Evolutionary conservation across 2,113 vertebrate genomes (phyloP).

Genomic region (Micronycteris hirsuta): DNA sequence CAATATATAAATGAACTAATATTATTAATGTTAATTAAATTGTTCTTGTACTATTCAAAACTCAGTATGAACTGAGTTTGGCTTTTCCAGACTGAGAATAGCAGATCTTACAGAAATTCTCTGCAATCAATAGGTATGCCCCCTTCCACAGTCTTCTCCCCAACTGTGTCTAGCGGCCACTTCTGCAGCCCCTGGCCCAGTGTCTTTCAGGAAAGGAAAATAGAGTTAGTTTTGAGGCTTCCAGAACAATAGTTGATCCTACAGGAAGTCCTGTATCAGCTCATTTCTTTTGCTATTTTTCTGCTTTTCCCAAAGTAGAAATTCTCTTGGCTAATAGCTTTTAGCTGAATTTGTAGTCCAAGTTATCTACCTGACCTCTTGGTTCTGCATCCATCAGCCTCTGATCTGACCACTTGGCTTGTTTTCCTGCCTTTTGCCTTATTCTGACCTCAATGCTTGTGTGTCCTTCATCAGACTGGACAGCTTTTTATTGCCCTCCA

Average conservation of each 20-base stretch:
- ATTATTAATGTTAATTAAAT: not conserved
- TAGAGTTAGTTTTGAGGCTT: not conserved
- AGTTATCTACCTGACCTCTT: not conserved
- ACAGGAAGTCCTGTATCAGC: not conserved
- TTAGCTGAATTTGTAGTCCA: not conserved
- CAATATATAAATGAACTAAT: not conserved
- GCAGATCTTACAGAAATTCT: not conserved
- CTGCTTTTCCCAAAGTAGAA: not conserved
- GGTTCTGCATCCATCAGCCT: not conserved
- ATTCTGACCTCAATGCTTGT: not conserved
- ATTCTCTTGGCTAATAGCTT: not conserved
- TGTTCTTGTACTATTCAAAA: not conserved
- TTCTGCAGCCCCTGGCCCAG: rapidly evolving
- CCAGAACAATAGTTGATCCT: not conserved
- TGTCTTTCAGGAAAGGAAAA: not conserved
- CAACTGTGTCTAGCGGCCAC: not conserved
- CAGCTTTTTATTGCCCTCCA: not conserved
- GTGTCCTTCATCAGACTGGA: not conserved
- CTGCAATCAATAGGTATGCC: not conserved
- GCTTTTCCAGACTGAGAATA: not conserved
- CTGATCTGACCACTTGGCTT: not conserved
- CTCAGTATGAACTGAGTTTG: not conserved
- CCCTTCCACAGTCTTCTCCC: not conserved
- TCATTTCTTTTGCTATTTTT: not conserved
- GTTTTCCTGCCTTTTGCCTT: not conserved